These are phyloP conservation scores for Augochlorella aurata DNA, from an alignment of 2,888 invertebrate species.

Conservation along the genomic window DNA sequence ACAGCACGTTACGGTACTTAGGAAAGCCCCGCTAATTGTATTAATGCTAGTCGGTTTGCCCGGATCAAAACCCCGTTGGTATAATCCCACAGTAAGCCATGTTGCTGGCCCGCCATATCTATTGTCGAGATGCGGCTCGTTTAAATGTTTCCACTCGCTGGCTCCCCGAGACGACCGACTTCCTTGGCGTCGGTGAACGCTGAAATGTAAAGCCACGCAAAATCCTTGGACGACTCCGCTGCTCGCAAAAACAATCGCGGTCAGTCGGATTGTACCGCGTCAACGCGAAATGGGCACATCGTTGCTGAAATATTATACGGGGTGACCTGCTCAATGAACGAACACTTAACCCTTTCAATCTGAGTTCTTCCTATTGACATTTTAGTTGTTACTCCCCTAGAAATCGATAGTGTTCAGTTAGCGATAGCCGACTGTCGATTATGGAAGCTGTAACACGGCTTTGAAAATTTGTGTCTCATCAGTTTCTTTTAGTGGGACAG, in stretches of 20 bases:
- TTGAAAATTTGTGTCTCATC: too few relatives aligned
- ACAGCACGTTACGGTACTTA: slow-evolving; percentile 76
- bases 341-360: too few relatives aligned
- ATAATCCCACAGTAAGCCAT: slow-evolving; percentile 74
- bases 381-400: too few relatives aligned
- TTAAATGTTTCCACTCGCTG: slow-evolving; percentile 57
- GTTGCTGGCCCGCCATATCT: slow-evolving; percentile 69
- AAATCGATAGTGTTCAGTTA: too few relatives aligned
- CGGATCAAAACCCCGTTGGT: slow-evolving; percentile 72
- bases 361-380: too few relatives aligned
- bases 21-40: slow-evolving; percentile 80
- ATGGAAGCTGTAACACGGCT: too few relatives aligned
- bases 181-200: slow-evolving; percentile 6
- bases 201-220: slow-evolving; percentile 11
- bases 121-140: slow-evolving; percentile 63
- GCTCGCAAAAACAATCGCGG: not conserved
- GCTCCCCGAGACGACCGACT: not conserved
- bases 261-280: not conserved
- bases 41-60: slow-evolving; percentile 79
- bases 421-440: too few relatives aligned
- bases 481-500: too few relatives aligned
- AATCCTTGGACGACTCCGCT: not conserved
- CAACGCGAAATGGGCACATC: not conserved
- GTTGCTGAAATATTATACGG: not conserved
- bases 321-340: too few relatives aligned